A percentile compares a stretch with the other conserved stretches of the same genome.
Conservation (phyloP, 1,140 invertebrate genomes). For the Papilio dardanus region DNA sequence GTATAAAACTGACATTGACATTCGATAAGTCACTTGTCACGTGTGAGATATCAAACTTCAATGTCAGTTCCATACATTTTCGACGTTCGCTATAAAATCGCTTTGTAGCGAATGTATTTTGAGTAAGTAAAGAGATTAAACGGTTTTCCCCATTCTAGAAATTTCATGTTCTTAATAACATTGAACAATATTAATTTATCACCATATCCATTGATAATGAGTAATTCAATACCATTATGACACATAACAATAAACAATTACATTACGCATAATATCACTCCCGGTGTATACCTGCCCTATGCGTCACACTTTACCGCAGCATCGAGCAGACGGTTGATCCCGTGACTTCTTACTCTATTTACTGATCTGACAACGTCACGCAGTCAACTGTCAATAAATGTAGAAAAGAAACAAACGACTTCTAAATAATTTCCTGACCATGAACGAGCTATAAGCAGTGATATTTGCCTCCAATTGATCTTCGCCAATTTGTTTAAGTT, state of each 20-base stretch:
- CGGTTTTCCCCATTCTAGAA: neutral
- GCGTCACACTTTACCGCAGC: conserved; percentile 6
- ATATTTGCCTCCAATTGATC: too few species aligned
- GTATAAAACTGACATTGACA: too few species aligned
- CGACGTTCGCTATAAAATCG: too few species aligned
- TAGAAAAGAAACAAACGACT: neutral
- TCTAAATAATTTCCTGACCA: too few species aligned
- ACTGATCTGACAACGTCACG: neutral
- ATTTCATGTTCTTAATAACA: neutral
- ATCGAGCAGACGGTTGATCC: neutral
- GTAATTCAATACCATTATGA: neutral
- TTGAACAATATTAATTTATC: neutral
- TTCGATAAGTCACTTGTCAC: too few species aligned
- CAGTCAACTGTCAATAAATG: neutral
- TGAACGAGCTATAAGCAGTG: too few species aligned
- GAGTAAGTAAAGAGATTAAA: too few species aligned
- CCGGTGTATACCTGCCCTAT: neutral
- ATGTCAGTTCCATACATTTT: too few species aligned
- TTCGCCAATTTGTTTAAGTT: too few species aligned
- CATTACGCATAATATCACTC: neutral
- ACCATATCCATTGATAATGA: neutral
- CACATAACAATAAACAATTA: neutral
- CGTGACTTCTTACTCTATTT: neutral
- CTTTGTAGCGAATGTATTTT: too few species aligned
- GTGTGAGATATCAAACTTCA: too few species aligned